Evolutionary conservation across 2,888 invertebrate genomes (phyloP), one percentile per base, ranked within the genome.

Genomic region (Dynastes hyllus): DNA sequence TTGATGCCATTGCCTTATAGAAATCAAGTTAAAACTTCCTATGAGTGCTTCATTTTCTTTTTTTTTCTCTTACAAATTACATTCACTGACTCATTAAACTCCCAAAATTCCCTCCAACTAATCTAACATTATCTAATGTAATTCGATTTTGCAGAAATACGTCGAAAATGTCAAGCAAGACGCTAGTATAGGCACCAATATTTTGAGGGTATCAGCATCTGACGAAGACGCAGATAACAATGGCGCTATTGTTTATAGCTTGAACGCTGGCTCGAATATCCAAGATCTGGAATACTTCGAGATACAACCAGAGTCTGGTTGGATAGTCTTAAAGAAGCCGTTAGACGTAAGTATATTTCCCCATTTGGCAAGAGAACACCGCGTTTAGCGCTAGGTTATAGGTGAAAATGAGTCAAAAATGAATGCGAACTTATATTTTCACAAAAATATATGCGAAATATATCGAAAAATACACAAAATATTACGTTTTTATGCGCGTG

Each of bases 161-260:
- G 95, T 97, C 86, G 97, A 98, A 90, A 97, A 97, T 89, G 97
- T 98, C 78, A 97, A 97, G 90, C 97, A 98, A 91, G 97, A 98
- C 88, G 97, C 97, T 80, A 97, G 96, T 89, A 97, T 97, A 85
- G 97, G 97, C 82, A 97, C 97, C 32, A 97, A 97, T 89, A 97
- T 98, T 85, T 91, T 97, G 82, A 93, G 97, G 87, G 97, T 98
- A 40, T 98, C 98, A 22, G 98, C 98, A 80, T 98, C 97, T 63
- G 98, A 98, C 88, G 98, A 98, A 90, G 98, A 98, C 91, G 97
- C 97, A 51, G 98, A 98, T 87, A 96, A 96, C 88, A 99, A 99
- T 89, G 98, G 98, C 32, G 97, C 97, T 78, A 97, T 98, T 86
- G 93, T 96, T 16, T 98, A 98, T 88, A 95, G 96, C 63, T 90